Evolutionary conservation across 2,888 invertebrate species (phyloP).

Genomic region (Clitarchus hookeri): DNA sequence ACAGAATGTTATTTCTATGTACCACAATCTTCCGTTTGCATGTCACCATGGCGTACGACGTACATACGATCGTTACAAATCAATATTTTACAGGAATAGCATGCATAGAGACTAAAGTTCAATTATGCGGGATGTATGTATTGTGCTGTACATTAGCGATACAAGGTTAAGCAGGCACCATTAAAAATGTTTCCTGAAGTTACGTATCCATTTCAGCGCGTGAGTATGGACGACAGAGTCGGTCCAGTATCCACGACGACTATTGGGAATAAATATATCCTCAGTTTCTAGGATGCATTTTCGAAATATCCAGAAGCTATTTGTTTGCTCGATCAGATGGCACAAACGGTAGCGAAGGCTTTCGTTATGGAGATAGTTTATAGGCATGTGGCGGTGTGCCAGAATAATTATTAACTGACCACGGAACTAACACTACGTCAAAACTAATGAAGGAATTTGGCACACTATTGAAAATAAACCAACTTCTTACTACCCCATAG

Average conservation of each 20-base stretch:
- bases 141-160: not conserved
- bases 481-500: not conserved
- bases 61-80: not conserved
- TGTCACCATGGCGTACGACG: not conserved
- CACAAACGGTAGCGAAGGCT: not conserved
- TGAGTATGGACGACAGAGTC: not conserved
- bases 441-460: not conserved
- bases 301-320: not conserved
- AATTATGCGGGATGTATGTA: not conserved
- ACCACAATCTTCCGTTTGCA: not conserved
- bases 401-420: not conserved
- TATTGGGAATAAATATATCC: not conserved
- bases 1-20: not conserved
- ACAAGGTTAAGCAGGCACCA: not conserved
- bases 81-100: not conserved
- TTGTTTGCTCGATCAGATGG: not conserved
- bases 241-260: not conserved
- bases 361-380: not conserved
- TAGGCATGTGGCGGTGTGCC: not conserved
- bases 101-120: not conserved
- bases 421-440: not conserved
- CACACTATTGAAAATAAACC: not conserved
- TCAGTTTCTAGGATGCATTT: not conserved
- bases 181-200: not conserved
- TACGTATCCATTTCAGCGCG: not conserved